Base-by-base conservation (phyloP, 1,140 invertebrate species). In the Tetramorium parvispinum region DNA sequence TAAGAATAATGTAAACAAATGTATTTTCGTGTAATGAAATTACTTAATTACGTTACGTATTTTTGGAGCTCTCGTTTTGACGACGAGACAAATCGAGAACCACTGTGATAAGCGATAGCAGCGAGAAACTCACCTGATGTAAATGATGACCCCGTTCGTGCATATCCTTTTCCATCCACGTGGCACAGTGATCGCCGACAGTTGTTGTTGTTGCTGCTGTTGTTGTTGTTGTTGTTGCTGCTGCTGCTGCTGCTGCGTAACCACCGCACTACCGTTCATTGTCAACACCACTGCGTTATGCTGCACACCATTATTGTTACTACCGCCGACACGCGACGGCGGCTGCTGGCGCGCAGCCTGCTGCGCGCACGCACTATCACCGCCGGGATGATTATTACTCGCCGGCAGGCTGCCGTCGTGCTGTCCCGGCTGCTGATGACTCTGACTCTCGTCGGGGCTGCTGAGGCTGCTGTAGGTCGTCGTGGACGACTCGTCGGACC, bases 91-190 rank as follows among this genome's bases (percentile, higher is more conserved):
- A 13, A 16, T 79, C 21, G 77, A 53, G n/a, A 81, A 43, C n/a
- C 61, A 70, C 46, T 24, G 32, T 24, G 32, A 13, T 40, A 8
- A 27, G 4, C n/a, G 16, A 13, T 18, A 8, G 24, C n/a, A 3
- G n/a, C 27, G n/a, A 59, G 10, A n/a, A 24, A 66, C 82, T 85
- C 73, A 96, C 96, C 96, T 96, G 93, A 96, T 96, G 92, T 96
- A 96, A 78, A 96, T 94, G 92, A 96, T 95, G 92, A 94, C 94
- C 73, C 95, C 95, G 91, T 96, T 95, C 86, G 95, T 95, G 88
- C 95, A 94, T 88, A 96, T 95, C 91, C 96, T 95, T 92, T 95
- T 96, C 96, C 96, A 96, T 75, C 96, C 96, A 85, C 94, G 95
- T 77, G 96, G 96, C 77, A 96, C 95, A 7, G 94, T 93, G 65